These are phyloP conservation scores for Tragelaphus strepsiceros DNA, from an alignment of 2,113 vertebrate genomes.

Conservation along the genomic window DNA sequence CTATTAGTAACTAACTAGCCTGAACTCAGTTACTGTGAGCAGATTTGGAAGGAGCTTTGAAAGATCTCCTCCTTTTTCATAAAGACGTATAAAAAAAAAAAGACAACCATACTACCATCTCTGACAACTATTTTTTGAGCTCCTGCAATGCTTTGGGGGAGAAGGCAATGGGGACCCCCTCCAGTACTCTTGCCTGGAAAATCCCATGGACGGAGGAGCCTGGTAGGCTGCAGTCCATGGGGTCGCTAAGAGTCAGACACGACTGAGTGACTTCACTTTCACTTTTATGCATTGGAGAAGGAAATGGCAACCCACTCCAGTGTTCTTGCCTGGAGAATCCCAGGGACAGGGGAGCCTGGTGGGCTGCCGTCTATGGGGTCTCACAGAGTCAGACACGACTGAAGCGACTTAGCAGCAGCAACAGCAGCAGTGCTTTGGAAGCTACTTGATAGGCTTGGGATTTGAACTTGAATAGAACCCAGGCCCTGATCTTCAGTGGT, in stretches of 20 bases:
- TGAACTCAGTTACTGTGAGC: neutral
- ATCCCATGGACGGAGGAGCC: neutral
- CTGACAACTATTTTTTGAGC: neutral
- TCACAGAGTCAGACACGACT: neutral
- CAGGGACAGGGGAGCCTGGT: neutral
- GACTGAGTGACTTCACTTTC: neutral
- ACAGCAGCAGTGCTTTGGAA: neutral
- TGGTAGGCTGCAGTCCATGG: neutral
- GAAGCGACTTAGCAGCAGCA: neutral
- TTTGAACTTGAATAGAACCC: neutral
- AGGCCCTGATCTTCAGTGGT: neutral
- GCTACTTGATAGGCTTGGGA: neutral
- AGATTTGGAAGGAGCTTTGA: conserved; percentile 1
- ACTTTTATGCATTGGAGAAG: neutral
- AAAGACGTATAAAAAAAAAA: neutral
- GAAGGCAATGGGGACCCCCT: neutral
- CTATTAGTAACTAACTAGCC: neutral
- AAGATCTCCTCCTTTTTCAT: neutral
- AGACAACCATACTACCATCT: neutral
- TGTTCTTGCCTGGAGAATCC: neutral
- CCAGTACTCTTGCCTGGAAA: neutral
- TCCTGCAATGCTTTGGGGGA: neutral
- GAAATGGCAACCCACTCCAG: neutral
- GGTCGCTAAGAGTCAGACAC: fast-evolving
- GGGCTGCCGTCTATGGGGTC: neutral